A percentile compares a stretch with the other conserved stretches of the same genome.
Evolutionary conservation across 2,888 invertebrate genomes (phyloP).

Genomic region (Lycophotia porphyrea): DNA sequence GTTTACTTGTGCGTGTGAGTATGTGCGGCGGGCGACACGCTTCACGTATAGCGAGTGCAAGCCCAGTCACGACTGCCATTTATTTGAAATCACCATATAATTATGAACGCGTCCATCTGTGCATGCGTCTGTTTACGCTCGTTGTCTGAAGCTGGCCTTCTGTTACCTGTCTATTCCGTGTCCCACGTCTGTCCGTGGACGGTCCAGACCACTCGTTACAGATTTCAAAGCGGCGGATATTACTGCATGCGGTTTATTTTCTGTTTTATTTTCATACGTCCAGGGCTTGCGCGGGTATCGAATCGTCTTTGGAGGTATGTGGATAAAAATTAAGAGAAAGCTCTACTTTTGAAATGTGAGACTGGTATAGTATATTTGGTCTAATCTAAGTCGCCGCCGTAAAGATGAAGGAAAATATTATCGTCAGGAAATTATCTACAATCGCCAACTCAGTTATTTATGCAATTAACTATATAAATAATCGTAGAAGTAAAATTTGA

Average conservation of each 20-base stretch:
- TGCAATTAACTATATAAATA: too few species aligned
- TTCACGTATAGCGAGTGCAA: neutral
- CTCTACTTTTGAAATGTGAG: neutral
- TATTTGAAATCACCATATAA: neutral
- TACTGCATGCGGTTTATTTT: slow-evolving; percentile 75
- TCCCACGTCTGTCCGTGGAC: neutral
- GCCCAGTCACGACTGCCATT: neutral
- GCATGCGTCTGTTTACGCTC: neutral
- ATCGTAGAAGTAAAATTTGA: too few species aligned
- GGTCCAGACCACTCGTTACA: slow-evolving; percentile 63
- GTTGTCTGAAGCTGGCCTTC: neutral
- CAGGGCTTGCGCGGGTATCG: slow-evolving; percentile 48
- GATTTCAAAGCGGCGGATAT: slow-evolving; percentile 83
- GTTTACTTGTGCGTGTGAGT: too few species aligned
- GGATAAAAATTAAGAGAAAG: neutral
- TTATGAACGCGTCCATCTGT: neutral
- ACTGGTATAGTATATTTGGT: neutral
- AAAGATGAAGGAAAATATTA: neutral
- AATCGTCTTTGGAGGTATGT: neutral
- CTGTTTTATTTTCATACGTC: slow-evolving; percentile 72
- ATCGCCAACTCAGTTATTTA: neutral
- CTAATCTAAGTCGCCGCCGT: neutral
- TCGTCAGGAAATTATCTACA: neutral
- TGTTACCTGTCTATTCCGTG: neutral
- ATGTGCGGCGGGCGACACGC: too few species aligned